Percentiles rank a stretch among this genome's conserved stretches.
These are phyloP conservation scores for Hippocampus zosterae DNA, from an alignment of 2,113 vertebrate genomes.

Conservation along the genomic window DNA sequence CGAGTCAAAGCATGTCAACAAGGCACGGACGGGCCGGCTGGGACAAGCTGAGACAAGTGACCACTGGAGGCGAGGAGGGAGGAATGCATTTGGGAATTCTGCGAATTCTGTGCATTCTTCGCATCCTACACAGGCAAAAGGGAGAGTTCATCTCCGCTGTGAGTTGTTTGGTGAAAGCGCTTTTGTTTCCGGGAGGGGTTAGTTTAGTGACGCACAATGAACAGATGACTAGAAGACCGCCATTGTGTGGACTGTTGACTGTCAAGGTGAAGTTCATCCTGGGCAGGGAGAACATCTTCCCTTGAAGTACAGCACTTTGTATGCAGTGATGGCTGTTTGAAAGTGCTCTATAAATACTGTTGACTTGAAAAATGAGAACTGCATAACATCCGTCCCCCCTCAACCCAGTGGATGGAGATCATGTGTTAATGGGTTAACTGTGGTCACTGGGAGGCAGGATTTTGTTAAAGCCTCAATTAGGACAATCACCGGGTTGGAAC, in stretches of 20 bases:
- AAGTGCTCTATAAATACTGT: no score
- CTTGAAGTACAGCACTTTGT: no score
- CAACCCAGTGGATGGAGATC: background rate
- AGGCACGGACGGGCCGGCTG: conserved; percentile 30
- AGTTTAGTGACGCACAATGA: conserved; percentile 1
- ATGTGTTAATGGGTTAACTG: background rate
- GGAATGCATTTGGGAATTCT: conserved; percentile 60
- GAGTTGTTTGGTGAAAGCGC: background rate
- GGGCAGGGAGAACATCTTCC: background rate
- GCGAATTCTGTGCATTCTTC: conserved; percentile 62
- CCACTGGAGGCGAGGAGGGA: conserved; percentile 35
- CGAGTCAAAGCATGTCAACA: conserved; percentile 53
- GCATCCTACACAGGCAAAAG: conserved; percentile 39
- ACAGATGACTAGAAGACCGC: background rate
- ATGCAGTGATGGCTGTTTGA: no score
- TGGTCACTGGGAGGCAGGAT: background rate
- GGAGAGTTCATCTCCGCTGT: background rate
- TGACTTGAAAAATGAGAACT: background rate
- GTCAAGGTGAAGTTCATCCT: conserved; percentile 37
- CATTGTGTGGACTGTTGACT: conserved; percentile 5
- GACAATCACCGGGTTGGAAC: background rate
- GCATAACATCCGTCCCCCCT: background rate
- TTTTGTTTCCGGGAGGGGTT: background rate
- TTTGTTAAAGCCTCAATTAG: conserved; percentile 3
- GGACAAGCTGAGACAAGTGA: conserved; percentile 70